phyloP scores from a whole-genome alignment of 2,888 invertebrate species.

The Nezara viridula region DNA sequence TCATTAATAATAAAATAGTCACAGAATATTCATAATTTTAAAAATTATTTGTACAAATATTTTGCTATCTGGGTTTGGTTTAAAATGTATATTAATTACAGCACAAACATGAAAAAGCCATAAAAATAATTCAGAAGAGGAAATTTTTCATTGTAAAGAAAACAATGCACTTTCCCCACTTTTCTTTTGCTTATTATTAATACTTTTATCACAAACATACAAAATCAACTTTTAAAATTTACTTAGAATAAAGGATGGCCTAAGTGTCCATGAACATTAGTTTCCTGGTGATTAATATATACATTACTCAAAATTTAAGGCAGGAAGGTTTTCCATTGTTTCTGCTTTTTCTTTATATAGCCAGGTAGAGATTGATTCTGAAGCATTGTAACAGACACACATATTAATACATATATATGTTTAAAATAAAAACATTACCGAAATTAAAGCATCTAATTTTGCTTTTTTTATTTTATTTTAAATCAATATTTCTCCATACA shows the following conservation, averaged over 20 bases:
- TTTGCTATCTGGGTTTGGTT: not conserved
- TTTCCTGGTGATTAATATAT: slow-evolving; percentile 24
- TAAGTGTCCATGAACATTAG: slow-evolving; percentile 12
- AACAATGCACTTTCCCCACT: slow-evolving; percentile 14
- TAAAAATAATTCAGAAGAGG: slow-evolving; percentile 40
- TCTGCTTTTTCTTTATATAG: slow-evolving; percentile 23
- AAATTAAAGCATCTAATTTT: not conserved
- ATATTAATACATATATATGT: not conserved
- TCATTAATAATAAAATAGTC: slow-evolving; percentile 45
- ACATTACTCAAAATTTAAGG: slow-evolving; percentile 46
- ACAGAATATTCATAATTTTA: slow-evolving; percentile 20
- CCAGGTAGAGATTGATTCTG: not conserved
- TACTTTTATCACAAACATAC: slow-evolving; percentile 48
- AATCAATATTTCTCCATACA: not conserved
- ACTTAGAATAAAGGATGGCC: slow-evolving; percentile 24
- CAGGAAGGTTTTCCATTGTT: slow-evolving; percentile 16
- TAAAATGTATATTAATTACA: slow-evolving; percentile 17
- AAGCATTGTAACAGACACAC: slow-evolving; percentile 4
- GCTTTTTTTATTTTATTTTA: not conserved
- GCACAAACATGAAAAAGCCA: slow-evolving; percentile 38
- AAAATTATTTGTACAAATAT: slow-evolving; percentile 28
- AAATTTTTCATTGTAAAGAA: slow-evolving; percentile 16
- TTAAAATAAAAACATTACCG: not conserved
- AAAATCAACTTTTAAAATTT: slow-evolving; percentile 36
- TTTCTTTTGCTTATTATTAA: slow-evolving; percentile 31